phyloP scores from a whole-genome alignment of 1,140 invertebrate species.

The Tachypleus tridentatus region DNA sequence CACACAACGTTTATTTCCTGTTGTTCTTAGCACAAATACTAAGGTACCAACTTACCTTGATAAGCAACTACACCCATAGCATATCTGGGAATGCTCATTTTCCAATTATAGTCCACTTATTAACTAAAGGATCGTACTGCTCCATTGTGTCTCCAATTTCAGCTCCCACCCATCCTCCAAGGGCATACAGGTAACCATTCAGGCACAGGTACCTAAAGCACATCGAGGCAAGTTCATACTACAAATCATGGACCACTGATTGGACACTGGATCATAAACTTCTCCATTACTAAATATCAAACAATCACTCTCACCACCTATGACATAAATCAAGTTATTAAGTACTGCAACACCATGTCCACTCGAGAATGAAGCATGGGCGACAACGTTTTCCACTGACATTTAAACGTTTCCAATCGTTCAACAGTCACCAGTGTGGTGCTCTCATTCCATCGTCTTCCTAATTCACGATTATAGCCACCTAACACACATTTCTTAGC shows the following conservation, averaged over 20 bases:
- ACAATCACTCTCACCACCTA: conserved; percentile 60
- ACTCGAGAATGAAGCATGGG: conserved; percentile 56
- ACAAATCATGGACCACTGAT: conserved; percentile 63
- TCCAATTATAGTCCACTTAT: conserved; percentile 63
- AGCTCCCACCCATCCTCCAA: conserved; percentile 87
- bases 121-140: conserved; percentile 66
- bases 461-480: conserved; percentile 69
- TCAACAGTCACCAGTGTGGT: conserved; percentile 50
- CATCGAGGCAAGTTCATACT: conserved; percentile 70
- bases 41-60: no score
- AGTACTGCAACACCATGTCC: conserved; percentile 67
- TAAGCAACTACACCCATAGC: conserved; percentile 79
- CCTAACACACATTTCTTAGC: conserved; percentile 83
- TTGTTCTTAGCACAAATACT: no score
- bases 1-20: no score
- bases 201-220: conserved; percentile 78
- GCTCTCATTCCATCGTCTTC: conserved; percentile 37
- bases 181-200: conserved; percentile 69
- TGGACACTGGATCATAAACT: conserved; percentile 47
- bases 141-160: conserved; percentile 84
- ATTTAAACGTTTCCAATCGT: conserved; percentile 61
- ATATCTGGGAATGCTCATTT: conserved; percentile 65
- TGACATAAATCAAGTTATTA: conserved; percentile 67
- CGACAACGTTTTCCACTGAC: conserved; percentile 54
- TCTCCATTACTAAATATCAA: conserved; percentile 52